phyloP scores from a whole-genome alignment of 2,113 vertebrate genomes.

The Ursus arctos region DNA sequence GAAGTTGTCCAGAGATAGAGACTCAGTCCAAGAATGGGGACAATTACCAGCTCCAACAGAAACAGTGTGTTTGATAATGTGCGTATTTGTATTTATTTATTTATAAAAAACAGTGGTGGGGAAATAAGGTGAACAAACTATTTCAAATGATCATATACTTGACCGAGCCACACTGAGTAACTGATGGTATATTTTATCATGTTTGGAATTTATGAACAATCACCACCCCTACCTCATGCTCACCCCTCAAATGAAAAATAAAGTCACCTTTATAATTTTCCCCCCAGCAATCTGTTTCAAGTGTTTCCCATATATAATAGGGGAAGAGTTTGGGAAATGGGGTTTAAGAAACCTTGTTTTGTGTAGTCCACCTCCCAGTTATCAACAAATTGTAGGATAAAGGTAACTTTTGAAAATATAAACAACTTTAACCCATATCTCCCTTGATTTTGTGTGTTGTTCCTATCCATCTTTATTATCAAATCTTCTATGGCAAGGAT shows the following conservation, averaged over 20 bases:
- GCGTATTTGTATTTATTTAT: background rate
- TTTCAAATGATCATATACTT: background rate
- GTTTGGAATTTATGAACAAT: background rate
- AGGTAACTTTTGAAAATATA: conserved; percentile 13
- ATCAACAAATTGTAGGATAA: background rate
- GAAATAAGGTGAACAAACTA: background rate
- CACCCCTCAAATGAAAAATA: background rate
- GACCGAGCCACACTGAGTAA: background rate
- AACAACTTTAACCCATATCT: background rate
- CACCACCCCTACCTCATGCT: background rate
- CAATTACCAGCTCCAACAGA: background rate
- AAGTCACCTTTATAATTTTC: background rate
- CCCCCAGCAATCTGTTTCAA: background rate
- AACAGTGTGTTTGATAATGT: background rate
- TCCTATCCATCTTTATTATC: background rate
- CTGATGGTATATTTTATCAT: background rate
- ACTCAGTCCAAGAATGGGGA: background rate
- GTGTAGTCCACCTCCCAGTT: background rate
- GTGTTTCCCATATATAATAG: background rate
- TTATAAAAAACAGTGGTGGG: background rate
- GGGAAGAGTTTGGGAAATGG: background rate
- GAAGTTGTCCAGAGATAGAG: background rate
- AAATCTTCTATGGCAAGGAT: background rate
- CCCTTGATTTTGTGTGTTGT: background rate
- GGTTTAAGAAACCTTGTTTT: background rate